Percentiles rank a stretch among this genome's conserved stretches.
phyloP scores from a whole-genome alignment of 1,140 invertebrate species.

The Lucilia sericata region DNA sequence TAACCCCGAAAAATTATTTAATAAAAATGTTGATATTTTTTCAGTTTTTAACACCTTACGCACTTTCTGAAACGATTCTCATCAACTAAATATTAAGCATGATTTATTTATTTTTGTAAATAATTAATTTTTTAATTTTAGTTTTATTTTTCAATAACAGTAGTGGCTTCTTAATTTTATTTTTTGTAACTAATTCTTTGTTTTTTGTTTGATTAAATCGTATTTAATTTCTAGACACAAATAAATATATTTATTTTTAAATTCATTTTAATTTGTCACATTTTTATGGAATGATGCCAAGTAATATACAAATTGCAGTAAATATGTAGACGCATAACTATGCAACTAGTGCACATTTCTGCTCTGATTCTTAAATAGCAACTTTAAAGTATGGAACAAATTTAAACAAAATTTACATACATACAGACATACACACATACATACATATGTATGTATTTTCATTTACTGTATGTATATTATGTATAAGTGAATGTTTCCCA shows the following conservation, averaged over 20 bases:
- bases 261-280: not conserved
- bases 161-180: too few relatives aligned
- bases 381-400: not conserved
- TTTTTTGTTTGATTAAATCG: not conserved
- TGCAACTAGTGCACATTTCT: not conserved
- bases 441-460: not conserved
- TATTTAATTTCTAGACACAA: not conserved
- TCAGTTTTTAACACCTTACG: too few relatives aligned
- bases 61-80: too few relatives aligned
- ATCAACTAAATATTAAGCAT: too few relatives aligned
- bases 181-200: not conserved
- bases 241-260: not conserved
- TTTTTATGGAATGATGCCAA: conserved; percentile 1
- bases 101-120: too few relatives aligned
- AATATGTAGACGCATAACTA: not conserved
- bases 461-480: not conserved
- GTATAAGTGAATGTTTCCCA: too few relatives aligned
- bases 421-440: too few relatives aligned
- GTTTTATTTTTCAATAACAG: too few relatives aligned
- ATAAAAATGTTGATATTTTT: too few relatives aligned
- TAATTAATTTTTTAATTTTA: too few relatives aligned
- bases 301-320: not conserved
- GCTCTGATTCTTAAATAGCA: not conserved
- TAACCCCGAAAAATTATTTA: not conserved
- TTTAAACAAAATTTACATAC: too few relatives aligned